These are phyloP conservation scores for Spialia ferax DNA, from an alignment of 2,888 invertebrate species.

Conservation along the genomic window DNA sequence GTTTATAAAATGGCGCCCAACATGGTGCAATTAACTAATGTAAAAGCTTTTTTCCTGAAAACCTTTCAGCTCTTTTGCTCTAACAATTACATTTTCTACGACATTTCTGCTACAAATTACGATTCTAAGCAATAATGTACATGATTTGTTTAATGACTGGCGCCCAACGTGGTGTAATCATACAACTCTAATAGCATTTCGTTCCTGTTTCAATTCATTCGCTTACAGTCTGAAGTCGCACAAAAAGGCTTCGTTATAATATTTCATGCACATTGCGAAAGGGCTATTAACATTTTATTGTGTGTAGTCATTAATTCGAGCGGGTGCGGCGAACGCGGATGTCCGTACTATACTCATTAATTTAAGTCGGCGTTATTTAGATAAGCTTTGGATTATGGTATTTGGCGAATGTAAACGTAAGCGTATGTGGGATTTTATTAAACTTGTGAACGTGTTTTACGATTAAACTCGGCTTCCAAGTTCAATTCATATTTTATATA, in stretches of 20 bases:
- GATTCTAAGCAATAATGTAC: slow-evolving; percentile 2
- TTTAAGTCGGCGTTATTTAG: slow-evolving; percentile 43
- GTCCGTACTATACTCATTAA: slow-evolving; percentile 44
- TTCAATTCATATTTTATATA: background rate
- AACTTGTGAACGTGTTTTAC: background rate
- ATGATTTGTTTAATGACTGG: slow-evolving; percentile 4
- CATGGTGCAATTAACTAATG: too few species aligned
- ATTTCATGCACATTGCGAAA: slow-evolving; percentile 21
- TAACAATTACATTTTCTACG: too few species aligned
- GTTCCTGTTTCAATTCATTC: slow-evolving; percentile 15
- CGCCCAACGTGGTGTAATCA: slow-evolving; percentile 21
- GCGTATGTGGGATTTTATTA: slow-evolving; percentile 7
- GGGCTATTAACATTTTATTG: slow-evolving; percentile 30
- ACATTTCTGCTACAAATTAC: background rate
- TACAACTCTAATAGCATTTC: slow-evolving; percentile 19
- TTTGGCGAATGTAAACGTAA: background rate
- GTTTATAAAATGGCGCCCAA: too few species aligned
- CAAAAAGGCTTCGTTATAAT: slow-evolving; percentile 23
- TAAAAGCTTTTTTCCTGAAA: too few species aligned
- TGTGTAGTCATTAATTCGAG: slow-evolving; percentile 22
- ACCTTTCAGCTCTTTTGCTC: too few species aligned
- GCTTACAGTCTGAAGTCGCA: slow-evolving; percentile 13
- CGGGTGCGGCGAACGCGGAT: slow-evolving; percentile 41
- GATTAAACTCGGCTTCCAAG: background rate
- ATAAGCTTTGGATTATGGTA: slow-evolving; percentile 34